Conservation (phyloP, 2,797 vertebrate genomes). For the Coilia nasus region DNA sequence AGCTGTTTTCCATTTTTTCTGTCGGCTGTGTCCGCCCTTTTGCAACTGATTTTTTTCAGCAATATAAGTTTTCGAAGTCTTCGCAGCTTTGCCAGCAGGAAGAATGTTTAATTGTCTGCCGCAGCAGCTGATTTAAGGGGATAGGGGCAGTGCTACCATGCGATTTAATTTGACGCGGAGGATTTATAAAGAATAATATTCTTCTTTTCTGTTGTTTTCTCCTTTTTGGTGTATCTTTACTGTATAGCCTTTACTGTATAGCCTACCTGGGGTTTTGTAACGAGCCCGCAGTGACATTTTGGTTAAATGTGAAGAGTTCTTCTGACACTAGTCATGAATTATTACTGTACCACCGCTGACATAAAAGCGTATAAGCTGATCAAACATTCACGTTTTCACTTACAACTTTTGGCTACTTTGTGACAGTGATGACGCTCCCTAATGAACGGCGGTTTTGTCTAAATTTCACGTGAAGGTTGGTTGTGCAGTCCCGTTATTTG, state of each 20-base stretch:
- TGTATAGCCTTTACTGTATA: not conserved
- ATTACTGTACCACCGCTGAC: not conserved
- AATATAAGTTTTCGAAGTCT: constrained; percentile 22
- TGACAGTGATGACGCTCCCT: not conserved
- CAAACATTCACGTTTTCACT: not conserved
- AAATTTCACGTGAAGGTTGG: constrained; percentile 3
- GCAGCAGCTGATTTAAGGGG: not conserved
- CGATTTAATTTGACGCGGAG: not conserved
- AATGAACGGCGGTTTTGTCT: not conserved
- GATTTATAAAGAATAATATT: not conserved
- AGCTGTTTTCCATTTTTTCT: constrained; percentile 20
- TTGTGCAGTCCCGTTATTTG: not conserved
- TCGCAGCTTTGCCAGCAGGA: not conserved
- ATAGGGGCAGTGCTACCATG: not conserved
- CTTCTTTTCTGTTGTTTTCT: not conserved
- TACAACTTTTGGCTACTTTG: not conserved
- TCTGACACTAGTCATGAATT: not conserved
- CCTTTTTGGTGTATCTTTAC: not conserved
- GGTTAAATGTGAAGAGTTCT: not conserved
- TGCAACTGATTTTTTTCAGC: constrained; percentile 29
- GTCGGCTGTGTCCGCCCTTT: constrained; percentile 3
- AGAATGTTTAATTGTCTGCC: not conserved
- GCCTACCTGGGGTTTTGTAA: not conserved
- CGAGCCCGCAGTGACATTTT: not conserved
- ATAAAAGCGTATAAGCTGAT: not conserved